A percentile compares a stretch with the other conserved stretches of the same genome.
These are phyloP conservation scores for Macrotrachela quadricornifera DNA, from an alignment of 1,140 invertebrate genomes.

Conservation along the genomic window DNA sequence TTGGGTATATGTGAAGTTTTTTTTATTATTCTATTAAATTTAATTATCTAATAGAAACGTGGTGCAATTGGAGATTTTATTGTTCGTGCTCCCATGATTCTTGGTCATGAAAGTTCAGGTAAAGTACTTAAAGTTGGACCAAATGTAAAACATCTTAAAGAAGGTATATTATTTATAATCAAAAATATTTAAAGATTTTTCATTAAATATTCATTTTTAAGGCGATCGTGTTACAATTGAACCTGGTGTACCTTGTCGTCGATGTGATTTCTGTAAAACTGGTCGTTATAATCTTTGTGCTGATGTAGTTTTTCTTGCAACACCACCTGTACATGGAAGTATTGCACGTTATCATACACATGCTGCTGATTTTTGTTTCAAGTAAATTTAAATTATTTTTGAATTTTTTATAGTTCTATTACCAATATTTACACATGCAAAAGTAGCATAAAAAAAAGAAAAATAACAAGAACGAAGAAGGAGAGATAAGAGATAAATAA, in stretches of 20 bases:
- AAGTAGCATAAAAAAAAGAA: too few species aligned
- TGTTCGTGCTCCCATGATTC: slow-evolving; percentile 21
- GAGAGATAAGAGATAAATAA: too few species aligned
- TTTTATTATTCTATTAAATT: too few species aligned
- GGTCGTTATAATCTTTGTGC: slow-evolving; percentile 73
- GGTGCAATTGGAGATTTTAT: slow-evolving; percentile 19
- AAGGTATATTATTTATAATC: slow-evolving; percentile 12
- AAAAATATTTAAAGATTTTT: too few species aligned
- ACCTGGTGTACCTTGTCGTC: slow-evolving; percentile 64
- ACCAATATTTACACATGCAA: too few species aligned
- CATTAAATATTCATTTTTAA: slow-evolving; percentile 11
- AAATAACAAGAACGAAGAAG: too few species aligned
- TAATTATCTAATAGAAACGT: too few species aligned
- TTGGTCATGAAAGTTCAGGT: slow-evolving; percentile 26
- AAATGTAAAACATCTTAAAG: slow-evolving; percentile 21
- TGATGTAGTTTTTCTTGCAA: slow-evolving; percentile 65
- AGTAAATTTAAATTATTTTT: slow-evolving; percentile 11
- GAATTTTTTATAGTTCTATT: too few species aligned
- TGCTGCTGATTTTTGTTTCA: slow-evolving; percentile 15
- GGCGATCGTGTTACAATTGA: slow-evolving; percentile 80
- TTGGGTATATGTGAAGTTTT: slow-evolving; percentile 35
- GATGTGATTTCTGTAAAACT: slow-evolving; percentile 58
- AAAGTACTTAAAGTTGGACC: slow-evolving; percentile 21
- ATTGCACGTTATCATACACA: slow-evolving; percentile 12
- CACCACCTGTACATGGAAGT: slow-evolving; percentile 38